Base-by-base conservation (phyloP, 2,797 vertebrate genomes). In the Gastrophryne carolinensis region DNA sequence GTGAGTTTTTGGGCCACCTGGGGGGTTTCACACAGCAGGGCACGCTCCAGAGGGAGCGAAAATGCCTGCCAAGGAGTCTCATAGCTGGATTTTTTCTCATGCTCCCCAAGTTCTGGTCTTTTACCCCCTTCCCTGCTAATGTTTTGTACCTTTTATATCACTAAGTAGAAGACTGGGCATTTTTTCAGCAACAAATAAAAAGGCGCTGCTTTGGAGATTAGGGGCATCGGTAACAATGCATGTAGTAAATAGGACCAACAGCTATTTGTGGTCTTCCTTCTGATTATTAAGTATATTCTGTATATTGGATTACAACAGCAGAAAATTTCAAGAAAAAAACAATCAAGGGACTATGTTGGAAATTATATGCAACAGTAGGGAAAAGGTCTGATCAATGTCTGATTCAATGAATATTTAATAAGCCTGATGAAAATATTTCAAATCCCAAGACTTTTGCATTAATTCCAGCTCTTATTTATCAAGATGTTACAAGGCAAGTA, bases 381-480 rank as follows among this genome's bases (percentile, higher is more conserved):
- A 44, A 73, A 73, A 57, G 49, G 54, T 39, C 50, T 52, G 23
- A 58, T 74, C 41, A 27, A 41, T 64, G 39, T 53, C 32, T 63
- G 62, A 49, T 57, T 30, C 32, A 21, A 73, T 77, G 72, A 80
- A 79, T 73, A 17, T 66, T 74, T 71, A 80, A 78, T 64, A 64
- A 78, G 15, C 60, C 61, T 58, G 53, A 54, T 66, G 64, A 50
- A 75, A 54, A 57, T 19, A 9, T 73, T 49, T 78, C 68, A 35
- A 50, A 75, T 66, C 49, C 53, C 72, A 50, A 62, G 70, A 65
- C 37, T 5, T 80, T 79, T 53, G 56, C 73, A 78, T 81, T 80
- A 76, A 62, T 74, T 80, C 83, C 74, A 13, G 6, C 32, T 60
- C 72, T 79, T 64, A 53, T 79, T 81, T 82, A 73, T 77, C 78